phyloP scores from a whole-genome alignment of 2,797 vertebrate species.

The Scleropages formosus region DNA sequence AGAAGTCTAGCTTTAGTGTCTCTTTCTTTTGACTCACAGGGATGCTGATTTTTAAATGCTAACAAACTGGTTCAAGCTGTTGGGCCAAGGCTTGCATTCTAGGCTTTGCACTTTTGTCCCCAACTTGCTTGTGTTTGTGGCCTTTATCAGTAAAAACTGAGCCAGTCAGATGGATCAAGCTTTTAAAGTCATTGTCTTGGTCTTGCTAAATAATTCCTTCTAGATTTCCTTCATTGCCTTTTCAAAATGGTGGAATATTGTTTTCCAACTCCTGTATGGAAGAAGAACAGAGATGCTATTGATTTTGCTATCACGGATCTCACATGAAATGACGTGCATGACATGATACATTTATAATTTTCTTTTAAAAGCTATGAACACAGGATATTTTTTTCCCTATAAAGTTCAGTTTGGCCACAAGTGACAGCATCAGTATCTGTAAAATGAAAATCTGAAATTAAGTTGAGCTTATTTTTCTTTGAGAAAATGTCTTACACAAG shows the following conservation, averaged over 20 bases:
- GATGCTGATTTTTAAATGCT: constrained; percentile 18
- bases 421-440: not conserved
- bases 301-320: not conserved
- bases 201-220: not conserved
- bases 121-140: not conserved
- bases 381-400: no score
- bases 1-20: not conserved
- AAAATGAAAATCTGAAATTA: not conserved
- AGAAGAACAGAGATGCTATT: not conserved
- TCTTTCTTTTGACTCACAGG: not conserved
- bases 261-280: not conserved
- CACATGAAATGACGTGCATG: not conserved
- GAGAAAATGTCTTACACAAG: no score
- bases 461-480: no score
- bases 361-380: no score
- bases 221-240: not conserved
- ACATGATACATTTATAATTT: constrained; percentile 16
- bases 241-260: constrained; percentile 9
- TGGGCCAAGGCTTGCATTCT: not conserved
- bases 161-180: not conserved
- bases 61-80: constrained; percentile 14
- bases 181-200: not conserved
- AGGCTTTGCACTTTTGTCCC: not conserved
- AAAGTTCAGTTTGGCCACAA: no score
- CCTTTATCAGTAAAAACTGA: not conserved